phyloP scores from a whole-genome alignment of 2,888 invertebrate genomes.

The Caenorhabditis becei region DNA sequence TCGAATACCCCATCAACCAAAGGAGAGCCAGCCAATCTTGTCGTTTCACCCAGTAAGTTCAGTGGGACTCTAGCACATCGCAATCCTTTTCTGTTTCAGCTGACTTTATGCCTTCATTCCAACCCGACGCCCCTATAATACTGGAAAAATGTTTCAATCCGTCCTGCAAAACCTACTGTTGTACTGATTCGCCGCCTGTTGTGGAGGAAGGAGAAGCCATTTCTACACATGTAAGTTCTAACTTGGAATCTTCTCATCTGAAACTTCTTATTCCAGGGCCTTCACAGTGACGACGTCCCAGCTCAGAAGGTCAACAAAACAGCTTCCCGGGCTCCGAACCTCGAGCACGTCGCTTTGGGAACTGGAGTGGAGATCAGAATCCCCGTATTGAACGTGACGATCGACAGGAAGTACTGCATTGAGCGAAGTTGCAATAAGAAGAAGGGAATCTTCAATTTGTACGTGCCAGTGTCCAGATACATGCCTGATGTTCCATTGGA shows the following conservation, averaged over 20 bases:
- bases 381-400: slow-evolving; percentile 73
- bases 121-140: slow-evolving; percentile 68
- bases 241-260: neutral
- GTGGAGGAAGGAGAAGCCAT: slow-evolving; percentile 29
- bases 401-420: slow-evolving; percentile 76
- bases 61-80: too few species aligned
- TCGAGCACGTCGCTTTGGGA: slow-evolving; percentile 27
- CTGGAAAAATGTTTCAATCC: slow-evolving; percentile 62
- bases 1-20: slow-evolving; percentile 12
- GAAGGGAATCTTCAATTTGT: slow-evolving; percentile 76
- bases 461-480: slow-evolving; percentile 76
- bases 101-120: slow-evolving; percentile 57
- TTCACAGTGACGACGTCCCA: slow-evolving; percentile 28
- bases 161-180: slow-evolving; percentile 69
- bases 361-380: slow-evolving; percentile 72
- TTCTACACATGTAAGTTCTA: slow-evolving; percentile 35
- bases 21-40: slow-evolving; percentile 53
- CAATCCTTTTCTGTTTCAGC: slow-evolving; percentile 14
- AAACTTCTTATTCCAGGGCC: slow-evolving; percentile 27
- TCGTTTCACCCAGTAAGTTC: slow-evolving; percentile 50
- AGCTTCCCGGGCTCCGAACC: slow-evolving; percentile 8
- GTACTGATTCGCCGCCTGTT: slow-evolving; percentile 42
- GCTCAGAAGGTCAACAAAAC: slow-evolving; percentile 26
- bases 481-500: slow-evolving; percentile 73
- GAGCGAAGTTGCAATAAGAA: slow-evolving; percentile 71